Conservation (phyloP, 1,140 invertebrate genomes). For the Pomacea maculata region DNA sequence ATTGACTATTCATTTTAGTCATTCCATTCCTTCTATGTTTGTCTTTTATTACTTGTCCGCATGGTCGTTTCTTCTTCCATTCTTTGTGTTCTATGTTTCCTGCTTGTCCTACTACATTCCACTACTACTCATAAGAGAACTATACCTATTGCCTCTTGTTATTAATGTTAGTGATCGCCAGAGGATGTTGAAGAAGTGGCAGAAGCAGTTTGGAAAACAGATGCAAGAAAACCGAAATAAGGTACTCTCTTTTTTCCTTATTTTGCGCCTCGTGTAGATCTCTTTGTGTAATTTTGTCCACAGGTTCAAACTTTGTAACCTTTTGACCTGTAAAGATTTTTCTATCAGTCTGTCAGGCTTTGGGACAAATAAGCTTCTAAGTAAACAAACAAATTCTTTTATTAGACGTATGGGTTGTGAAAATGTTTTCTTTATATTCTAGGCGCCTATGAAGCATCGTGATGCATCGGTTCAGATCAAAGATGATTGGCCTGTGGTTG, state of each 20-base stretch:
- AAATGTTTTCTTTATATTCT: conserved; percentile 16
- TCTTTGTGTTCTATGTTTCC: too few relatives aligned
- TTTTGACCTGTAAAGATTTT: not conserved
- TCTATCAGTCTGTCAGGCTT: too few relatives aligned
- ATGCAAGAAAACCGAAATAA: conserved; percentile 72
- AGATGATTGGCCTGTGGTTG: conserved; percentile 96
- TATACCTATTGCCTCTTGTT: not conserved
- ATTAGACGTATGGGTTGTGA: not conserved
- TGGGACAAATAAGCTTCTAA: too few relatives aligned
- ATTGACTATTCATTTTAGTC: not conserved
- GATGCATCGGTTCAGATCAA: conserved; percentile 97
- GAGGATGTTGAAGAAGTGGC: conserved; percentile 79
- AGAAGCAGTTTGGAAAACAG: conserved; percentile 80
- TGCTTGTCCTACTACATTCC: too few relatives aligned
- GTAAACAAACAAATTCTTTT: not conserved
- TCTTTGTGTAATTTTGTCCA: not conserved
- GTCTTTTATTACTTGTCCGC: too few relatives aligned
- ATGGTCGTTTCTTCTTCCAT: too few relatives aligned
- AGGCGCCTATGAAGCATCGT: conserved; percentile 73
- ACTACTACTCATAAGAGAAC: too few relatives aligned
- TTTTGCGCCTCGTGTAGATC: not conserved
- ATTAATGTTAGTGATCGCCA: conserved; percentile 72
- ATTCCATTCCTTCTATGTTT: too few relatives aligned
- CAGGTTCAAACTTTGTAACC: not conserved
- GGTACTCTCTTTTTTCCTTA: conserved; percentile 25